Percentiles rank a stretch among this genome's conserved stretches.
These are phyloP conservation scores for Typhlichthys eigenmanni DNA, from an alignment of 2,797 vertebrate species.

Conservation along the genomic window DNA sequence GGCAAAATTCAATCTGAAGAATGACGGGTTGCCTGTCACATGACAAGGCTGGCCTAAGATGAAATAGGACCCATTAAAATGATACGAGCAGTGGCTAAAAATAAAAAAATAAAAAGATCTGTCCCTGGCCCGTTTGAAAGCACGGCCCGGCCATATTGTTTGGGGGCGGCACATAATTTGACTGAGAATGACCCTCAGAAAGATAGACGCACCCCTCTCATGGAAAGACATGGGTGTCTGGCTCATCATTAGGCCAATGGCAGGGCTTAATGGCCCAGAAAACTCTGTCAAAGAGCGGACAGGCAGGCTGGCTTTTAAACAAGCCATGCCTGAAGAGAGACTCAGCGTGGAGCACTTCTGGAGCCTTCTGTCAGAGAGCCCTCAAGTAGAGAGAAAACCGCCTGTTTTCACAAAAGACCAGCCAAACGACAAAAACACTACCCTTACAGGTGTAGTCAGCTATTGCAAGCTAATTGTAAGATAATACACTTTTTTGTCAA, in stretches of 20 bases:
- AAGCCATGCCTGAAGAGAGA: conserved; percentile 3
- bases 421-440: too few species aligned
- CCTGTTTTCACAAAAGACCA: neutral
- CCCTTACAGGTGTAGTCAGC: too few species aligned
- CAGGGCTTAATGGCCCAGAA: conserved; percentile 80
- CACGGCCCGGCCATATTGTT: conserved; percentile 30
- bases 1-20: conserved; percentile 49
- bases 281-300: conserved; percentile 67
- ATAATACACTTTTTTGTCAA: too few species aligned
- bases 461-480: too few species aligned
- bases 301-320: conserved; percentile 35
- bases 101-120: neutral
- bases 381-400: neutral
- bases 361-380: neutral
- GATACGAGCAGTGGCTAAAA: conserved; percentile 65
- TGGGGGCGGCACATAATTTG: conserved; percentile 28
- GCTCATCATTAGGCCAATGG: conserved; percentile 67
- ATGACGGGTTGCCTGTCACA: conserved; percentile 66
- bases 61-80: conserved; percentile 65
- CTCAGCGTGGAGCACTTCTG: neutral
- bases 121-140: conserved; percentile 42
- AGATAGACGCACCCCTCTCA: conserved; percentile 47
- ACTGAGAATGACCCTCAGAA: conserved; percentile 51
- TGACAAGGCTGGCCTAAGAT: conserved; percentile 67
- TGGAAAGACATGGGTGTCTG: conserved; percentile 43